Evolutionary conservation across 2,797 vertebrate species (phyloP).

Genomic region (Chrysocyon brachyurus): DNA sequence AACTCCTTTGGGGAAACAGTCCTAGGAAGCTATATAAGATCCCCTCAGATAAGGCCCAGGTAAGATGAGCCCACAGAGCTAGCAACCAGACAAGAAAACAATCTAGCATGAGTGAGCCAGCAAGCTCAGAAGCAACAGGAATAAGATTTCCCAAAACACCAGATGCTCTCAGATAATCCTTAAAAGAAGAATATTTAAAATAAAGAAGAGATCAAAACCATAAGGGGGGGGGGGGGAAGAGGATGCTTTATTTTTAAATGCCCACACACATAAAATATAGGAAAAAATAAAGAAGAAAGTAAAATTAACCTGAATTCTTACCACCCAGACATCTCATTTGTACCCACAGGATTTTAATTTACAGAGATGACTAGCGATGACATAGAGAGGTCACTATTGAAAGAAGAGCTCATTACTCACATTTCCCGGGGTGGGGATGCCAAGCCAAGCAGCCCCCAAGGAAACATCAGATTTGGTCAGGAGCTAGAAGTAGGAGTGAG

Average conservation of each 20-base stretch:
- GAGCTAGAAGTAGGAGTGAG: neutral
- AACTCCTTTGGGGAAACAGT: neutral
- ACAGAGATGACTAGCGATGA: neutral
- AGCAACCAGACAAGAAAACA: neutral
- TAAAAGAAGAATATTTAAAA: neutral
- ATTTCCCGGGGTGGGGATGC: neutral
- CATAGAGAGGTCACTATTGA: neutral
- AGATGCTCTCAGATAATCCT: neutral
- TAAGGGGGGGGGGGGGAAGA: neutral
- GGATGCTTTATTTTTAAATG: neutral
- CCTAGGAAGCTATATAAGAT: neutral
- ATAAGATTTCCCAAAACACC: conserved; percentile 39
- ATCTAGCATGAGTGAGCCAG: neutral
- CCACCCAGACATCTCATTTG: neutral
- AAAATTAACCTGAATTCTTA: conserved; percentile 44
- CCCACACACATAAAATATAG: neutral
- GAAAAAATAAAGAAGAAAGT: neutral
- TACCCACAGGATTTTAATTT: neutral
- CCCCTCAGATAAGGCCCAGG: neutral
- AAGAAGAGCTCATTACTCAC: neutral
- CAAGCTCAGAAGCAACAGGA: neutral
- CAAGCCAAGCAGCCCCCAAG: neutral
- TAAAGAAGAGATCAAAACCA: conserved; percentile 14
- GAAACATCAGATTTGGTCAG: neutral
- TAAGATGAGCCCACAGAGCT: neutral